Evolutionary conservation across 2,888 invertebrate genomes (phyloP), one percentile per base, ranked within the genome.

Genomic region (Polydrusus pterygomalis): DNA sequence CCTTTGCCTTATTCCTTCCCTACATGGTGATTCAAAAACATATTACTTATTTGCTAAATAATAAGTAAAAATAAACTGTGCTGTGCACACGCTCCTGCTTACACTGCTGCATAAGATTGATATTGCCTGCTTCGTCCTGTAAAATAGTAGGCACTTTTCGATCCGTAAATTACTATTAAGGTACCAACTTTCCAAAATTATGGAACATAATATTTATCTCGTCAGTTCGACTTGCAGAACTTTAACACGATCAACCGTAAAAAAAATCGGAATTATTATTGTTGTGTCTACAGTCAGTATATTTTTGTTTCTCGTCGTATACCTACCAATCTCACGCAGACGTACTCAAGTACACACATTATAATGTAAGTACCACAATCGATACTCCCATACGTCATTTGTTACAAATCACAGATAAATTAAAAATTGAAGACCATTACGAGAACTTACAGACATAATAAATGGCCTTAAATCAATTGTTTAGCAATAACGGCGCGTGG

Each of bases 361-460:
- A 34, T 34, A 18, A 10, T n/a, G 10, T 20, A 51, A 18, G 51
- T 58, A 17, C 10, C 25, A 43, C 17, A 56, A 58, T 40, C 58
- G 49, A 70, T 60, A 47, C n/a, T 70, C 47, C 38, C 2, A 34
- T 34, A 6, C 17, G 63, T 60, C 70, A 62, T 62, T 70, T 62
- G 51, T 62, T 38, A 38, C 40, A 70, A 70, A 70, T 70, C 70
- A 70, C 38, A 34, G 49, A 62, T 47, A 60, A 49, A 60, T 47
- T 47, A 70, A 70, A 62, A 70, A 62, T 69, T 56, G 58, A 69
- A 34, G 38, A 51, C 62, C 70, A 70, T 70, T 70, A 60, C 60
- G 18, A 13, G 58, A n/a, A 70, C 70, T n/a, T 62, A 62, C 38
- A 70, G 70, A 70, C 70, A 70, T 70, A 70, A 70, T 70, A 70